phyloP scores from a whole-genome alignment of 2,888 invertebrate genomes.

The Stramonita haemastoma region DNA sequence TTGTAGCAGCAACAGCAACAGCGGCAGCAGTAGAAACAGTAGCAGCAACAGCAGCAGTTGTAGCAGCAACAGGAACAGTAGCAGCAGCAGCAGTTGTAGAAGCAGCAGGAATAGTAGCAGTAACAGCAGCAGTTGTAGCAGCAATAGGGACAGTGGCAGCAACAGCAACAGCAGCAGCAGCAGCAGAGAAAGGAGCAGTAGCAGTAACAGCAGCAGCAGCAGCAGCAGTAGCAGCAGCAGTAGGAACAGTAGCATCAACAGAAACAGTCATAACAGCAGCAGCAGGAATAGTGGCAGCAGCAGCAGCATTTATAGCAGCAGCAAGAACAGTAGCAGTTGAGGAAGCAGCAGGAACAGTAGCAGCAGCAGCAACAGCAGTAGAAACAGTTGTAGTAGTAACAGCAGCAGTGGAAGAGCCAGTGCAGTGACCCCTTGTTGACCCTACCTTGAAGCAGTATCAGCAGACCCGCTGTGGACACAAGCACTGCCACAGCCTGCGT shows the following conservation, averaged over 20 bases:
- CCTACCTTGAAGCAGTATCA: background rate
- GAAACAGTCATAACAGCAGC: no score
- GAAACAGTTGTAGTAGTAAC: background rate
- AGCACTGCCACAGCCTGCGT: background rate
- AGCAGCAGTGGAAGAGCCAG: background rate
- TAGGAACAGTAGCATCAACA: no score
- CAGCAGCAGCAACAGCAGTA: background rate
- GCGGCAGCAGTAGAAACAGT: no score
- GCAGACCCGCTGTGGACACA: background rate
- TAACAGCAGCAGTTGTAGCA: no score
- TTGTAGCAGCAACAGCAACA: no score
- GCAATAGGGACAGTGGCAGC: no score
- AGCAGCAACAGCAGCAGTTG: no score
- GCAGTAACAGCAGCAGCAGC: background rate
- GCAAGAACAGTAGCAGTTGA: background rate
- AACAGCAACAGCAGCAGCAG: background rate
- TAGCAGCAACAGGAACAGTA: no score
- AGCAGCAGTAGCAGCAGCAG: background rate
- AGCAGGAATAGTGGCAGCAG: no score
- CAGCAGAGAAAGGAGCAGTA: background rate
- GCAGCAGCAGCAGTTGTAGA: no score
- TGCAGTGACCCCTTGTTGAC: background rate
- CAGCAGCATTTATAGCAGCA: background rate
- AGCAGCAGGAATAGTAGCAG: no score
- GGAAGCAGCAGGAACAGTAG: background rate